Percentiles rank a stretch among this genome's conserved stretches.
These are phyloP conservation scores for Hypocryptadius cinnamomeus DNA, from an alignment of 2,113 vertebrate genomes.

Conservation along the genomic window DNA sequence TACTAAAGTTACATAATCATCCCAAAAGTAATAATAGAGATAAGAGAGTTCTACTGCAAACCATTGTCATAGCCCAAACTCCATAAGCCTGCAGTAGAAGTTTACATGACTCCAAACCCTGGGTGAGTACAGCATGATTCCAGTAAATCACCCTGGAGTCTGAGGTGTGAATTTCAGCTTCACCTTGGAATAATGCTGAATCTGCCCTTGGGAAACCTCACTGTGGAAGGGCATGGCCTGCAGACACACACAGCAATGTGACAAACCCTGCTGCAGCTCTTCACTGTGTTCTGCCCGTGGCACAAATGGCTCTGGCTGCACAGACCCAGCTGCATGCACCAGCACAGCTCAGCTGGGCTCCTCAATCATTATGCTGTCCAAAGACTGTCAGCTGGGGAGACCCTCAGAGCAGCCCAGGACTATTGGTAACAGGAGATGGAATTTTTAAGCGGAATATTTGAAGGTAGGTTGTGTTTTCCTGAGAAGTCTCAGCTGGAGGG, in stretches of 20 bases:
- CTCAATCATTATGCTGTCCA: background rate
- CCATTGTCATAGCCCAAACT: background rate
- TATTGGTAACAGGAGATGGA: background rate
- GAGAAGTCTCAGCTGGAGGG: background rate
- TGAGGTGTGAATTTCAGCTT: background rate
- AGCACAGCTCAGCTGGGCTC: background rate
- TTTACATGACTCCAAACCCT: accelerated
- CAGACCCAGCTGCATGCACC: background rate
- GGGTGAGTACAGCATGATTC: background rate
- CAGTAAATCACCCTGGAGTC: background rate
- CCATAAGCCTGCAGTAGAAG: background rate
- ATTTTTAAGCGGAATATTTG: background rate
- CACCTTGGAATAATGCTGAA: background rate
- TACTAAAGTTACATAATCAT: background rate
- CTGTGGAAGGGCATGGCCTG: background rate
- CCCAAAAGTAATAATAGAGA: background rate
- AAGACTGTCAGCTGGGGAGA: background rate
- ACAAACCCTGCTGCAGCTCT: background rate
- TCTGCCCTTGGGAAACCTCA: background rate
- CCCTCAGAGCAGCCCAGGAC: background rate
- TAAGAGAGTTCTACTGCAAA: background rate
- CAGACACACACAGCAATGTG: background rate
- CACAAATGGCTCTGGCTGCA: background rate
- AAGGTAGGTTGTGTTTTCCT: background rate
- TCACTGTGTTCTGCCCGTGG: background rate